Base-by-base conservation (phyloP, 23 tunicate species). In the Botrylloides violaceus region DNA sequence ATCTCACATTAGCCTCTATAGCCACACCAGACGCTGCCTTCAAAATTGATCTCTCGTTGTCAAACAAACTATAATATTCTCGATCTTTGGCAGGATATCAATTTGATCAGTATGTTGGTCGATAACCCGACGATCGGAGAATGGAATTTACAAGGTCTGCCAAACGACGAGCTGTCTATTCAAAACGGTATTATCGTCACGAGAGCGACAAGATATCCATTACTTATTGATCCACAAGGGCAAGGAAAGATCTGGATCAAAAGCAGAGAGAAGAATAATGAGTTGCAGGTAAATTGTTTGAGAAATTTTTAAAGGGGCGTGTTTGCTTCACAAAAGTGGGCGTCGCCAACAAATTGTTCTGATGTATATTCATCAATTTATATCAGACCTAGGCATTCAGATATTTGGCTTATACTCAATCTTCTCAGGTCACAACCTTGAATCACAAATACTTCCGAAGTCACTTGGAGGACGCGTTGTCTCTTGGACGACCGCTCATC, bases 161-260 rank as follows among this genome's bases (percentile, higher is more conserved):
- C 98, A 29, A 85, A 81, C 79, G 98, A 93, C 65, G 98, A 93
- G 39, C 62, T 93, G 59, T 85, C 94, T 1, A 83, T 85, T 15
- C 98, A 93, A 74, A 93, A 93, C 82, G 98, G 98, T 27, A 93
- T 93, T 76, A 86, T 93, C 64, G 98, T 93, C 22, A 93, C 98
- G 48, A 68, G 98, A 36, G 98, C 98, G 1, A 85, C 98, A 18
- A 53, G 98, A 72, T 93, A 73, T 78, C 98, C 98, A 3, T 77
- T 93, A 36, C 64, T 93, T 3, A 93, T 93, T 61, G 98, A 93
- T 36, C 98, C 98, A 24, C 98, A 93, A 66, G 98, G 98, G 9
- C 98, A 93, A 66, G 98, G 98, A 29, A 93, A 93, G 64, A 93
- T 93, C 20, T 93, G 98, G 98, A 71, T 77, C 25, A 60, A 70